Evolutionary conservation across 2,888 invertebrate species (phyloP).

Genomic region (Morpho helenor): DNA sequence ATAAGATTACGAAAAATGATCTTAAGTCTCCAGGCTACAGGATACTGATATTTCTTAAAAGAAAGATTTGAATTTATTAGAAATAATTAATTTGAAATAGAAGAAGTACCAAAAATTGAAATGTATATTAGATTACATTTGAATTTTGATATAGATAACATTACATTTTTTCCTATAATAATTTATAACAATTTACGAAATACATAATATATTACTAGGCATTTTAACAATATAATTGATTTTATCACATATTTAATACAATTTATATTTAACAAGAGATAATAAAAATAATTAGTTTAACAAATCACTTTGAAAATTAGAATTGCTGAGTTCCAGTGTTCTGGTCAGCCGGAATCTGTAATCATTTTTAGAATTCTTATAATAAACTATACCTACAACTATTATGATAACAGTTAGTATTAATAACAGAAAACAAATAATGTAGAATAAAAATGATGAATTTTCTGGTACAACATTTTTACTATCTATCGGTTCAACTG

Average conservation of each 20-base stretch:
- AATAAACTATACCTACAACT: constrained; percentile 27
- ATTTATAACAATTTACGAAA: no score
- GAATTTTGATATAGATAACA: no score
- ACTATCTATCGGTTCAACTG: constrained; percentile 8
- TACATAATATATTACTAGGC: no score
- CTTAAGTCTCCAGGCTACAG: no score
- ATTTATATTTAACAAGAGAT: not conserved
- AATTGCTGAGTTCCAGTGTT: constrained; percentile 38
- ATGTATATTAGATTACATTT: no score
- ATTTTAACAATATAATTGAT: no score
- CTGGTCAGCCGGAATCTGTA: constrained; percentile 16
- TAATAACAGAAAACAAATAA: constrained; percentile 37
- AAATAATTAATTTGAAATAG: no score
- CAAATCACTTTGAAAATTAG: constrained; percentile 2
- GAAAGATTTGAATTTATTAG: no score
- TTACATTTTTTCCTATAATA: no score
- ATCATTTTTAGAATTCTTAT: constrained; percentile 12
- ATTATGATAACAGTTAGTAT: constrained; percentile 33
- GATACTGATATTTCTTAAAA: no score
- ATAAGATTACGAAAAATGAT: no score
- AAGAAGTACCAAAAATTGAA: no score
- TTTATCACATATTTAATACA: not conserved
- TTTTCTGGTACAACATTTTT: constrained; percentile 7
- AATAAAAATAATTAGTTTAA: not conserved
- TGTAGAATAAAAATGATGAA: constrained; percentile 26